Conservation (phyloP, 2,113 vertebrate genomes). For the Pristiophorus japonicus region DNA sequence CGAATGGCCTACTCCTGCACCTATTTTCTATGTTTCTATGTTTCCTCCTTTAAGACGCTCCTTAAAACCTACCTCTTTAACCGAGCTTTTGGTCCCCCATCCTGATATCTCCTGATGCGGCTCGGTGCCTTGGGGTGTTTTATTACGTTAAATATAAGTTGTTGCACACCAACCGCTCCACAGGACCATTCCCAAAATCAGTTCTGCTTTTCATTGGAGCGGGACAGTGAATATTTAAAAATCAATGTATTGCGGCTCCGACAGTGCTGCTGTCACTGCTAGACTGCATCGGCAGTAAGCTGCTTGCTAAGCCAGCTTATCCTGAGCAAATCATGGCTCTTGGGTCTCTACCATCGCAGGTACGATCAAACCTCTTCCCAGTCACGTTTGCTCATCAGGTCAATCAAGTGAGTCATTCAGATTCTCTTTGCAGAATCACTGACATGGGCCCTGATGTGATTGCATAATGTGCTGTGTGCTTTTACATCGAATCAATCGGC, state of each 20-base stretch:
- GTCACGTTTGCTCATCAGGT: background rate
- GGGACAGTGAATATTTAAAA: background rate
- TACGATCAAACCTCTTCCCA: background rate
- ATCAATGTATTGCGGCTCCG: background rate
- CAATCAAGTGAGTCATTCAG: background rate
- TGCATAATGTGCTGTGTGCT: background rate
- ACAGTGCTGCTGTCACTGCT: background rate
- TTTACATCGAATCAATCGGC: constrained; percentile 21
- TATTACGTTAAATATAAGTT: background rate
- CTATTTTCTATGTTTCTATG: too few species aligned
- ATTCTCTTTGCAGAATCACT: background rate
- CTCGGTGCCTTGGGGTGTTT: background rate
- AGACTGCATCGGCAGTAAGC: background rate
- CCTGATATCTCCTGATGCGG: too few species aligned
- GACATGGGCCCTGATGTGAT: background rate
- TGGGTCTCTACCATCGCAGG: background rate
- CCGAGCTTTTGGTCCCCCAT: too few species aligned
- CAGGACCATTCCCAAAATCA: background rate
- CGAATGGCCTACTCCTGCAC: too few species aligned
- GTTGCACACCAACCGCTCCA: background rate
- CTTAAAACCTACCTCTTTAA: too few species aligned
- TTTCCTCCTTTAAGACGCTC: too few species aligned
- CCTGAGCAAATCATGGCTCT: background rate
- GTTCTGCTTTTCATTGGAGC: background rate
- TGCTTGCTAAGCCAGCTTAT: background rate